Base-by-base conservation (phyloP, 37 sponge, comb jelly and placozoan genomes). In the Bolinopsis microptera region DNA sequence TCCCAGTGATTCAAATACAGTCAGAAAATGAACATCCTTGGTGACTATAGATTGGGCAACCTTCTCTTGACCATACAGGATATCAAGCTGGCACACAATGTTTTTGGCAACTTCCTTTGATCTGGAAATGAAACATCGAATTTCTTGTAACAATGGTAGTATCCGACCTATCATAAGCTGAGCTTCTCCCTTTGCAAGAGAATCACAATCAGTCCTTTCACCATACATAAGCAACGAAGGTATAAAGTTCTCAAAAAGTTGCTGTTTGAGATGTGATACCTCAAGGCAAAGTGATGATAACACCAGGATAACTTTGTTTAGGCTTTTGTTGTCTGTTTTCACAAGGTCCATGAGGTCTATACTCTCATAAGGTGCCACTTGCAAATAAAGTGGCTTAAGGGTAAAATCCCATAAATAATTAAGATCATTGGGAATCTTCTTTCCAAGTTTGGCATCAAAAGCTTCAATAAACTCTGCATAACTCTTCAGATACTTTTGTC, bases 251-350 rank as follows among this genome's bases (percentile, higher is more conserved):
- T 61, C 0, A 34, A 67, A 38, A 26, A 98, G 95, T 96, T 98
- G 96, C 0, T 76, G 40, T 23, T 92, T 94, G 37, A 96, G 95
- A 18, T 95, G 94, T 27, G 94, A 93, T 30, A 97, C 95, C 90
- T 98, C 99, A n/a, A 92, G 83, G 93, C 99, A 98, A 38, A 98
- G 94, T 38, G 97, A 96, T 69, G 99, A 83, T 76, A 98, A 95
- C 26, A 97, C 97, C 28, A 94, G 94, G 38, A 98, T 93, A 39
- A 97, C 97, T 86, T 98, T 98, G 93, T 96, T 97, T 38, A 98
- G 94, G n/a, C 97, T 95, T 95, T 30, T 96, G 70, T 98, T 97
- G 72, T 98, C 98, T 9, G 96, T 98, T 48, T 93, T 94, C 21
- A 98, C 93, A 69, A 98, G 94, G 2, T 96, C 95, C 61, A 96